Evolutionary conservation across 2,113 vertebrate species (phyloP).

Genomic region (Periophthalmus modestus): DNA sequence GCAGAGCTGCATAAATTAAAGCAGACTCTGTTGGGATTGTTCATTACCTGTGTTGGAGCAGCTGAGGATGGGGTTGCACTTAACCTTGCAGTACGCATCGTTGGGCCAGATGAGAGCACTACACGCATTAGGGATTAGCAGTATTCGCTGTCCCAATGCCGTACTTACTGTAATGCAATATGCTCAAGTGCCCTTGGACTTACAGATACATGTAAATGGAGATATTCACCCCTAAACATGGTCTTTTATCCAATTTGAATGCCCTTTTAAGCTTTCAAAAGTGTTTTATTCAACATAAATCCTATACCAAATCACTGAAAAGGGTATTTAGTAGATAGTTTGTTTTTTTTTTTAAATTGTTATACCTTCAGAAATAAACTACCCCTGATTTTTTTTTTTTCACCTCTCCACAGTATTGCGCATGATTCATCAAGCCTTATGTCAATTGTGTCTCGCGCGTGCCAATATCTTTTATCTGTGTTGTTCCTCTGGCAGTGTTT

Average conservation of each 20-base stretch:
- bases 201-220: neutral
- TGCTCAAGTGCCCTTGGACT: neutral
- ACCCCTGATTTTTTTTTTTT: neutral
- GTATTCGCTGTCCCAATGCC: neutral
- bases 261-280: neutral
- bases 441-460: constrained; percentile 51
- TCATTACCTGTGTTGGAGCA: constrained; percentile 16
- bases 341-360: neutral
- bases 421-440: constrained; percentile 28
- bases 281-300: neutral
- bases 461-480: constrained; percentile 35
- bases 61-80: constrained; percentile 2
- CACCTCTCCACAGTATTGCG: neutral
- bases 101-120: neutral
- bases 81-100: constrained; percentile 3
- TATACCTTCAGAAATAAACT: neutral
- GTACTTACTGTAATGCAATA: constrained; percentile 6
- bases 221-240: neutral
- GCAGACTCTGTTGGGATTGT: constrained; percentile 12
- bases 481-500: constrained; percentile 31
- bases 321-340: neutral
- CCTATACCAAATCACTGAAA: neutral
- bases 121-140: constrained; percentile 8
- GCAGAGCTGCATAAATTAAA: constrained; percentile 15
- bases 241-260: neutral